These are phyloP conservation scores for Brachionus koreanus DNA, from an alignment of 1,140 invertebrate genomes.

Conservation along the genomic window DNA sequence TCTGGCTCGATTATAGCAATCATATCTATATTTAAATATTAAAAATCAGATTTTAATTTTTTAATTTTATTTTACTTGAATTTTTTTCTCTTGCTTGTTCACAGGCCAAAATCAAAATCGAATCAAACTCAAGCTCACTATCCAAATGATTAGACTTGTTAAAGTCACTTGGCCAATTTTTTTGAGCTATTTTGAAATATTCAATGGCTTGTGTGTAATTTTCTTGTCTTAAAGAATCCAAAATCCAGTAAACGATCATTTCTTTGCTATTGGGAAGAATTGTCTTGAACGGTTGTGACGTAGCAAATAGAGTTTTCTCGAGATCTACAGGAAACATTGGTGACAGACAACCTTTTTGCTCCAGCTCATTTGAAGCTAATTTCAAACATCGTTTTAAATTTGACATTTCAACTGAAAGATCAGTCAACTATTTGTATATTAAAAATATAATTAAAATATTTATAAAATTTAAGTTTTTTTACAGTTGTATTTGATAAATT, in stretches of 20 bases:
- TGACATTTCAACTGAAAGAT: conserved; percentile 6
- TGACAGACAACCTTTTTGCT: neutral
- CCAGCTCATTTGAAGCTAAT: neutral
- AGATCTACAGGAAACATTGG: conserved; percentile 32
- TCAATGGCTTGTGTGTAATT: conserved; percentile 3
- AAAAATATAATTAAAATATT: neutral
- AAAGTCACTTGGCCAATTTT: conserved; percentile 23
- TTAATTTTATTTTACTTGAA: neutral
- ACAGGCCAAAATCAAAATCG: neutral
- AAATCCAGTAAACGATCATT: neutral
- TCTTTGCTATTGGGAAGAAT: conserved; percentile 30
- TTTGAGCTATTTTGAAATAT: conserved; percentile 30
- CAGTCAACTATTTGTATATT: neutral
- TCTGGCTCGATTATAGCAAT: conserved; percentile 17
- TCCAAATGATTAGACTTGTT: neutral
- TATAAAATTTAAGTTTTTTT: neutral
- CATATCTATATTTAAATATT: conserved; percentile 4
- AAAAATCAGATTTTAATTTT: neutral
- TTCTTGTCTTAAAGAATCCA: conserved; percentile 4
- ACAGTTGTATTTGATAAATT: conserved; percentile 17
- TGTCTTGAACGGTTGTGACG: neutral
- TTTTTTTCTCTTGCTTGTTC: conserved; percentile 6
- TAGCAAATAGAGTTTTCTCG: neutral
- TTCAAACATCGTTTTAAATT: neutral
- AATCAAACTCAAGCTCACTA: neutral